Base-by-base conservation (phyloP, 2,888 invertebrate species). In the Sphaerophoria taeniata region DNA sequence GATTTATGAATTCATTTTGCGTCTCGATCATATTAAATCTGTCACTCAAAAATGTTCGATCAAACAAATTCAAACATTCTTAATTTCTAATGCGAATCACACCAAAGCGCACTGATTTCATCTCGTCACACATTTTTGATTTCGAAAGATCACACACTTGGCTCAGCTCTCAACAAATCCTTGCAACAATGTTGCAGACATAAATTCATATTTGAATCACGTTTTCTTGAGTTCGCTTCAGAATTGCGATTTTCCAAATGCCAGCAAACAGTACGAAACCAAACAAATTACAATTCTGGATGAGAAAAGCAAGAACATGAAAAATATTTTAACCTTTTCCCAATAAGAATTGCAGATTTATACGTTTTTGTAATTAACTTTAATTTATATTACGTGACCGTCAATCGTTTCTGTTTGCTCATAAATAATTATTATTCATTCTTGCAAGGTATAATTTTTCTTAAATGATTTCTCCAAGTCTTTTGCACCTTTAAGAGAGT, bases 351-450 rank as follows among this genome's bases (percentile, higher is more conserved):
- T 65, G 61, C 11, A 65, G 24, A 43, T 11, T 43, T 43, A 12
- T 60, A 77, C 63, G 67, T 61, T 80, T 84, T 80, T 76, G 67
- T 84, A 75, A 84, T 84, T 80, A 84, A 84, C 75, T 67, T 84
- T 75, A 84, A 80, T 80, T 84, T 80, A 84, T 80, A 75, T 84
- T 76, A 84, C 84, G 80, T 84, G 84, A 76, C 80, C 80, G 43
- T 49, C 36, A 75, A 75, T 16, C 34, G 12, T 6, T 12, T 24
- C 9, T 58, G 11, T 16, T 2, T 36, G 43, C 55, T 67, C 79
- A 70, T 74, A 79, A 70, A 73, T 82, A 61, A 73, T 67, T 65
- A 51, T 14, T 55, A 67, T 60, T 60, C 53, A 73, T 69, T 55
- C 36, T 60, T 77, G 63, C 34, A 75, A 70, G 53, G 58, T 72